Conservation (phyloP, 2,888 invertebrate species). For the Andrena dorsata region DNA sequence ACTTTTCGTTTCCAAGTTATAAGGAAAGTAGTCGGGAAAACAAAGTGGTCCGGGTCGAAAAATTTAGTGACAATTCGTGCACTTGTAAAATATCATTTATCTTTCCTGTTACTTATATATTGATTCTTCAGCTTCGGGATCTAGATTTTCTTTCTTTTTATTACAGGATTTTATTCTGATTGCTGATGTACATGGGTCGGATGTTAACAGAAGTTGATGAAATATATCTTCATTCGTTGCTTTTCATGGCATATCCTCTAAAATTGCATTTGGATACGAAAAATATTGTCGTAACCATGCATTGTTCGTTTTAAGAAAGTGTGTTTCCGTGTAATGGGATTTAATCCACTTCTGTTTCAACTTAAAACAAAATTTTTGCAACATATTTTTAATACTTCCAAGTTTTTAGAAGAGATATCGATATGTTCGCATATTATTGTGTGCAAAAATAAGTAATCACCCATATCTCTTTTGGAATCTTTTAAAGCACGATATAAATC, state of each 20-base stretch:
- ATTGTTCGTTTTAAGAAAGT: not conserved
- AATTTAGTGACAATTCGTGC: too few relatives aligned
- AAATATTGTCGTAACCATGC: constrained; percentile 5
- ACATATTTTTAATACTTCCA: not conserved
- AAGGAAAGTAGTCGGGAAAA: too few relatives aligned
- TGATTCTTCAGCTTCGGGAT: too few relatives aligned
- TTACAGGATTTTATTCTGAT: too few relatives aligned
- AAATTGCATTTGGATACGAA: not conserved
- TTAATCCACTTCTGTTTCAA: constrained; percentile 4
- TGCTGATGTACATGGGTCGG: too few relatives aligned
- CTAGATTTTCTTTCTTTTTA: too few relatives aligned
- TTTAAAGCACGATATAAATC: not conserved
- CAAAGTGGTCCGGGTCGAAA: too few relatives aligned
- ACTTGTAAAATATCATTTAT: too few relatives aligned
- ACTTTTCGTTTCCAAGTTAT: too few relatives aligned
- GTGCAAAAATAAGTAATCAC: constrained; percentile 2
- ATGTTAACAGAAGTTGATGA: too few relatives aligned
- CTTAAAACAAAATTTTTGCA: not conserved
- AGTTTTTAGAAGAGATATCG: not conserved
- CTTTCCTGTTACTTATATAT: too few relatives aligned
- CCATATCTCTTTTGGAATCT: not conserved
- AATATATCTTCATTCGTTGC: too few relatives aligned
- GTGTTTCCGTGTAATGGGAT: not conserved
- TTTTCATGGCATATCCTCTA: constrained; percentile 5
- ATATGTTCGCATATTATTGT: not conserved